Evolutionary conservation across 2,113 vertebrate genomes (phyloP), one percentile per base, ranked within the genome.

Genomic region (Larimichthys crocea): DNA sequence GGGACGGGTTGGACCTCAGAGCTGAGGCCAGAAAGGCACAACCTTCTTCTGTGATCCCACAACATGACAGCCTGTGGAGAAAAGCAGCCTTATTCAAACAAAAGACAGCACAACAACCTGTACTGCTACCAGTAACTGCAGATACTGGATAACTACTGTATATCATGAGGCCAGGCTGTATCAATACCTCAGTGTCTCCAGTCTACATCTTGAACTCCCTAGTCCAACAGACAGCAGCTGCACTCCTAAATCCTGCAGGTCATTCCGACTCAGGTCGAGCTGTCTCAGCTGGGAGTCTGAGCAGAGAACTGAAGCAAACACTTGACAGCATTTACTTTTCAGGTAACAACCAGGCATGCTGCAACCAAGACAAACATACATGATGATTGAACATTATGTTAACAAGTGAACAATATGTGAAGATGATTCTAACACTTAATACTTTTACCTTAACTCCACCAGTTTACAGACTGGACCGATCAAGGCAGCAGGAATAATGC

Each of bases 261-360:
- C 12, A 1, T 79, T 79, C 57, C 11, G 2, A 29, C 76, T 79
- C 31, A 79, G 35, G 59, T 79, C 35, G 2, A 79, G 76, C 40
- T 35, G n/a, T 65, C 42, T 72, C 59, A 80, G n/a, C 50, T 72
- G 67, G 20, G 50, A 64, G 35, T 79, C 44, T 0, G 76, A 79
- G 19, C 76, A 64, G 19, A 79, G 77, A 49, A 62, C 15, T 14
- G 77, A 64, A 12, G 59, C 67, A 46, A 79, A 79, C 60, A 72
- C 67, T 29, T 79, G 77, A 15, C 77, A 79, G 50, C 68, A 79
- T 64, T 56, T 71, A 55, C 59, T 72, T 56, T 53, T 79, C 60
- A 79, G 50, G 52, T 31, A 10, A 64, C 77, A 72, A 19, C 35
- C 50, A 44, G 9, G n/a, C 68, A 79, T 64, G 20, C 77, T 79